Percentiles rank a stretch among this genome's conserved stretches.
Evolutionary conservation across 1,140 invertebrate species (phyloP).

Genomic region (Tribolium castaneum): DNA sequence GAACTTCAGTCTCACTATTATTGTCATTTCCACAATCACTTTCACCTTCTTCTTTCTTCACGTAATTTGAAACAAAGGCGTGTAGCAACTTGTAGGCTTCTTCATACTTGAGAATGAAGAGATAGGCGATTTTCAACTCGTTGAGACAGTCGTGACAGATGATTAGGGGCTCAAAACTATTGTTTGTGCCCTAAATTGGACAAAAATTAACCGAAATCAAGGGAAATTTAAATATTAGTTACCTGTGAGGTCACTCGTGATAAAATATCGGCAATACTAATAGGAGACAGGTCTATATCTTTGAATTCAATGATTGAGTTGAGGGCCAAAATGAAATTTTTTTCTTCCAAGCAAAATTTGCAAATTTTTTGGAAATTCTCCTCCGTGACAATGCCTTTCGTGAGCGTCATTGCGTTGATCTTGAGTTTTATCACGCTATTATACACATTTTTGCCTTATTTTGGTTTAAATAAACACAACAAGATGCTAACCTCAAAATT

Average conservation of each 20-base stretch:
- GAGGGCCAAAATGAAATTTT: not conserved
- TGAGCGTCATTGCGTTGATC: not conserved
- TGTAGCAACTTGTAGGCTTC: conserved; percentile 12
- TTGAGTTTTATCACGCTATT: not conserved
- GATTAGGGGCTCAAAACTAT: conserved; percentile 7
- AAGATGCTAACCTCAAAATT: not conserved
- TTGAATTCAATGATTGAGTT: conserved; percentile 17
- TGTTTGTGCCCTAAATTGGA: not conserved
- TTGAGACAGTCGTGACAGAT: conserved; percentile 36
- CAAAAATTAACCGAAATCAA: not conserved
- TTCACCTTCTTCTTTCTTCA: not conserved
- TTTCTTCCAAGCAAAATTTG: conserved; percentile 39
- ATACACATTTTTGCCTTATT: not conserved
- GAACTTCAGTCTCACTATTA: not conserved
- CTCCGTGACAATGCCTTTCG: not conserved
- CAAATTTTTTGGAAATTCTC: conserved; percentile 38
- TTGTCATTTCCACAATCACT: not conserved
- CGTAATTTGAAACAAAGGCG: not conserved
- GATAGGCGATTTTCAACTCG: conserved; percentile 23
- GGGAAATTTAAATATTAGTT: not conserved
- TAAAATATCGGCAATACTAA: conserved; percentile 24
- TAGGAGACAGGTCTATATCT: not conserved
- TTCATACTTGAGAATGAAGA: conserved; percentile 29
- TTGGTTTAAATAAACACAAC: not conserved
- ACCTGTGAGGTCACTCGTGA: not conserved